phyloP scores from a whole-genome alignment of 2,888 invertebrate genomes.

The Lottia gigantea region DNA sequence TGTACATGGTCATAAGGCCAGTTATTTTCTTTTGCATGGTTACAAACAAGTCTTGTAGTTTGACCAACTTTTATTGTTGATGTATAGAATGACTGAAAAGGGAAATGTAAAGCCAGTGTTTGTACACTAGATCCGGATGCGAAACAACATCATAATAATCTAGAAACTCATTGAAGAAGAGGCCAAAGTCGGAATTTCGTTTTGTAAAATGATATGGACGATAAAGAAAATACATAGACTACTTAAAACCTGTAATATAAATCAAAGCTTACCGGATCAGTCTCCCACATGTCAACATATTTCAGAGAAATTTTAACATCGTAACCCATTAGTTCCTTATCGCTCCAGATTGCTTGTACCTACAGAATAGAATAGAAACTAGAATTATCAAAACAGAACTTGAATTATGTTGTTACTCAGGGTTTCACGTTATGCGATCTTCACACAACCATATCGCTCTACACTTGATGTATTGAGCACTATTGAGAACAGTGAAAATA shows the following conservation, averaged over 20 bases:
- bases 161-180: no score
- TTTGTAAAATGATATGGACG: no score
- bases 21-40: neutral
- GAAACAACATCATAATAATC: no score
- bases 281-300: neutral
- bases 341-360: neutral
- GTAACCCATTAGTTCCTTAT: neutral
- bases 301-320: neutral
- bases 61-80: neutral
- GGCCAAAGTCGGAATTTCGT: no score
- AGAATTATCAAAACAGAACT: neutral
- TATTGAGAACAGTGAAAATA: no score
- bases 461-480: no score
- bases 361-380: neutral
- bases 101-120: neutral
- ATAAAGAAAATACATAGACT: no score
- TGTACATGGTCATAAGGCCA: slow-evolving; percentile 1
- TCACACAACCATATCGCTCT: no score
- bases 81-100: neutral
- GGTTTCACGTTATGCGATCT: no score
- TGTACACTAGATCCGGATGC: no score
- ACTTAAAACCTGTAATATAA: no score
- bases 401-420: no score
- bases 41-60: neutral
- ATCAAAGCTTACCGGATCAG: neutral